A percentile compares a stretch with the other conserved stretches of the same genome.
Conservation (phyloP, 2,113 vertebrate genomes). For the Leptobrachium ailaonicum region DNA sequence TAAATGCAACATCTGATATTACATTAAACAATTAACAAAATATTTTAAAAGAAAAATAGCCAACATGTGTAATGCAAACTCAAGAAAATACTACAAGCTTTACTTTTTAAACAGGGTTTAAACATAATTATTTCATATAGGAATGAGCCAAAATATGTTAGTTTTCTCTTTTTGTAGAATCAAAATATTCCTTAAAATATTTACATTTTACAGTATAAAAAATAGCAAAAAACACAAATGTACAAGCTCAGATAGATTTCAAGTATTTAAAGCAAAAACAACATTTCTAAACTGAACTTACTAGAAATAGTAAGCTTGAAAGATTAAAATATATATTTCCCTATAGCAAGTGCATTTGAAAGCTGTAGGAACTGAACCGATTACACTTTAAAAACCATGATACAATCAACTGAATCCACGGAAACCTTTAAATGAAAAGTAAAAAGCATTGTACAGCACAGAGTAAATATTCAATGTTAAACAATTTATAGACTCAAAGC, state of each 20-base stretch:
- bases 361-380: conserved; percentile 62
- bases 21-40: no score
- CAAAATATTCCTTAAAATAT: conserved; percentile 89
- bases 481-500: conserved; percentile 56
- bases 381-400: conserved; percentile 61
- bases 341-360: conserved; percentile 64
- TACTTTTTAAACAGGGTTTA: conserved; percentile 45
- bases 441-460: conserved; percentile 47
- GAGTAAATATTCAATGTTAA: conserved; percentile 22
- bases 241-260: conserved; percentile 81
- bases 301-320: conserved; percentile 63
- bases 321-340: conserved; percentile 60
- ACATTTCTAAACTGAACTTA: conserved; percentile 54
- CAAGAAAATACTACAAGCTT: conserved; percentile 43
- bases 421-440: conserved; percentile 28
- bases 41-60: background rate
- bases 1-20: no score
- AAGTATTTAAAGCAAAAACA: conserved; percentile 75
- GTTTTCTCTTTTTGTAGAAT: conserved; percentile 77
- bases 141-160: conserved; percentile 77
- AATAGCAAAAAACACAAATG: conserved; percentile 83
- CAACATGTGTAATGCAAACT: conserved; percentile 46
- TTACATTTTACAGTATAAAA: conserved; percentile 87
- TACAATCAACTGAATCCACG: conserved; percentile 56
- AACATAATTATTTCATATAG: conserved; percentile 57